These are phyloP conservation scores for Melinopterus prodromus DNA, from an alignment of 2,888 invertebrate genomes.

Conservation along the genomic window DNA sequence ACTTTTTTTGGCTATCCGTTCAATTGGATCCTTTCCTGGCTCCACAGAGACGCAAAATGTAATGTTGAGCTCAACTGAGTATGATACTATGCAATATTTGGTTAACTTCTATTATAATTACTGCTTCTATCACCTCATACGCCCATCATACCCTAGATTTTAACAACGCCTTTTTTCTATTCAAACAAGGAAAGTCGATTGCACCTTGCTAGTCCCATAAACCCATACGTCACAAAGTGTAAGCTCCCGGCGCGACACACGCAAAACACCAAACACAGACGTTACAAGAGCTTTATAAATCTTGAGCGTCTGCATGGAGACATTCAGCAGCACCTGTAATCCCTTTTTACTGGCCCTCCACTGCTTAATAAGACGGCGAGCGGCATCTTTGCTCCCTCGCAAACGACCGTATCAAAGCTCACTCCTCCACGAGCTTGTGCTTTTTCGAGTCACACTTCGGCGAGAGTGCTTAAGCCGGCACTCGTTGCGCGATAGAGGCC, in stretches of 20 bases:
- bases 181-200: neutral
- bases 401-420: neutral
- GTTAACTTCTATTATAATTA: too few relatives aligned
- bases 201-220: neutral
- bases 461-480: neutral
- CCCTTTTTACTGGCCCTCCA: neutral
- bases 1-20: too few relatives aligned
- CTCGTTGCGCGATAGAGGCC: neutral
- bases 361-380: neutral
- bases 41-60: too few relatives aligned
- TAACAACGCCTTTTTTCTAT: neutral
- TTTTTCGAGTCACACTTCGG: slow-evolving; percentile 4
- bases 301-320: neutral
- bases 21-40: too few relatives aligned
- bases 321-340: slow-evolving; percentile 4
- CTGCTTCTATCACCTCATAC: too few relatives aligned
- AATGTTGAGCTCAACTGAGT: too few relatives aligned
- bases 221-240: neutral
- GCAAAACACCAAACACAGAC: slow-evolving; percentile 4
- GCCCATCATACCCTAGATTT: too few relatives aligned
- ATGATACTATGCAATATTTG: too few relatives aligned
- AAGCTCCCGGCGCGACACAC: neutral
- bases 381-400: slow-evolving; percentile 4
- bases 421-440: neutral
- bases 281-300: neutral